Percentiles rank a stretch among this genome's conserved stretches.
Evolutionary conservation across 2,888 invertebrate genomes (phyloP).

Genomic region (Acrobasis repandana): DNA sequence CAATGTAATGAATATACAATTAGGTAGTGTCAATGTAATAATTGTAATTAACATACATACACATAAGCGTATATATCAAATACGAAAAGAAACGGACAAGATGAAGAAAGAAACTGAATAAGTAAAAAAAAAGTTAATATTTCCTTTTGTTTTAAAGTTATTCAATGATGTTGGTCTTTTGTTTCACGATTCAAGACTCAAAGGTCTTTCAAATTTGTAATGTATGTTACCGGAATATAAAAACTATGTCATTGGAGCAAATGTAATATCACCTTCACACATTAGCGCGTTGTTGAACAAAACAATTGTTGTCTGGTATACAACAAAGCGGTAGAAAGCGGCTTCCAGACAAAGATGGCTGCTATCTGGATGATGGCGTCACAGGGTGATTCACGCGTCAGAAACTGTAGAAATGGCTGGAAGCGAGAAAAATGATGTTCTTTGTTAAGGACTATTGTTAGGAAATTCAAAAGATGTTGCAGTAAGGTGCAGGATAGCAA

Average conservation of each 20-base stretch:
- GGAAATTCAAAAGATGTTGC: background rate
- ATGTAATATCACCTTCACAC: background rate
- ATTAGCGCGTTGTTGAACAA: background rate
- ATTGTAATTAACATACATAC: too few relatives aligned
- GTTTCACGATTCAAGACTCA: background rate
- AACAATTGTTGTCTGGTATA: background rate
- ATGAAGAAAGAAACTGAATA: too few relatives aligned
- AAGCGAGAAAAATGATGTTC: too few relatives aligned
- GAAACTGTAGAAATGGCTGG: background rate
- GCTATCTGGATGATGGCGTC: background rate
- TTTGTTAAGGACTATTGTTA: background rate
- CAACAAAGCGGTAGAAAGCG: conserved; percentile 9
- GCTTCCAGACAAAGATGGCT: conserved; percentile 1
- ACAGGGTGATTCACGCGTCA: background rate
- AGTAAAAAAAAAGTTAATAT: too few relatives aligned
- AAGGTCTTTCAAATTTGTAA: background rate
- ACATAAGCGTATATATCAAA: too few relatives aligned
- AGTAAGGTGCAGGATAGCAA: background rate
- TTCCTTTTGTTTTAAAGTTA: too few relatives aligned
- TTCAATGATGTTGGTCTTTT: too few relatives aligned
- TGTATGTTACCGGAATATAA: background rate
- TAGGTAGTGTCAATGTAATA: too few relatives aligned
- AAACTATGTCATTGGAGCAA: background rate
- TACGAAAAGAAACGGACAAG: too few relatives aligned
- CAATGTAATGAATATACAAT: too few relatives aligned